A percentile compares a stretch with the other conserved stretches of the same genome.
These are phyloP conservation scores for Theocolax elegans DNA, from an alignment of 1,140 invertebrate genomes.

Conservation along the genomic window DNA sequence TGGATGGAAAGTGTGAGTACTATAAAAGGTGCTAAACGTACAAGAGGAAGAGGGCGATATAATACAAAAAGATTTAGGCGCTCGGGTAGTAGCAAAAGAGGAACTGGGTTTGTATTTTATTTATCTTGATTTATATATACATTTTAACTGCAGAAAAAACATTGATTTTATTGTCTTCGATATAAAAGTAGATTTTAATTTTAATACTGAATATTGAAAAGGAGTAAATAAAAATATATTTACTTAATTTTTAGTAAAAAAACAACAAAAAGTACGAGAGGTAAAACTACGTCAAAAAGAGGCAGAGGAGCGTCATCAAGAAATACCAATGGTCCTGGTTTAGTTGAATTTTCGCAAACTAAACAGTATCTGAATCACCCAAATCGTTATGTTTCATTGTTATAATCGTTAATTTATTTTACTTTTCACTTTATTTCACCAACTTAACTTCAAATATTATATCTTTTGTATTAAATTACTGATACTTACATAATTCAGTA, in stretches of 20 bases:
- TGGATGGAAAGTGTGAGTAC: conserved; percentile 6
- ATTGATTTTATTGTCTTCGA: too few species aligned
- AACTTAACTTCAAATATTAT: too few species aligned
- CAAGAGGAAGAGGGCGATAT: conserved; percentile 44
- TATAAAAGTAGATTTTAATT: too few species aligned
- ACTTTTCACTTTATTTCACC: too few species aligned
- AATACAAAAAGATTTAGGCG: conserved; percentile 50
- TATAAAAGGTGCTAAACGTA: conserved; percentile 32
- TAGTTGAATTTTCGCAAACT: conserved; percentile 55
- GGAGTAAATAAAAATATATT: not conserved
- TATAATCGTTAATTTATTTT: too few species aligned
- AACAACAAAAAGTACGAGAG: not conserved
- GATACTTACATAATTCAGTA: too few species aligned
- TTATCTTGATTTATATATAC: not conserved
- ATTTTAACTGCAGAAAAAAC: too few species aligned
- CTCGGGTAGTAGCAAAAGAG: conserved; percentile 13
- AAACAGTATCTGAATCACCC: conserved; percentile 53
- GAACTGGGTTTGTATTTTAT: conserved; percentile 45
- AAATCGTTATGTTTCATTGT: conserved; percentile 46
- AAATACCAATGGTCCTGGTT: conserved; percentile 41
- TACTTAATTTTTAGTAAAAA: not conserved
- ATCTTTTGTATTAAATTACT: too few species aligned
- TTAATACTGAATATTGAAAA: too few species aligned
- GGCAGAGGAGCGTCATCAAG: conserved; percentile 28
- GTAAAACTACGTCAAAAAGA: conserved; percentile 19